Evolutionary conservation across 2,888 invertebrate species (phyloP), one percentile per base, ranked within the genome.

Genomic region (Azorinus chamasolen): DNA sequence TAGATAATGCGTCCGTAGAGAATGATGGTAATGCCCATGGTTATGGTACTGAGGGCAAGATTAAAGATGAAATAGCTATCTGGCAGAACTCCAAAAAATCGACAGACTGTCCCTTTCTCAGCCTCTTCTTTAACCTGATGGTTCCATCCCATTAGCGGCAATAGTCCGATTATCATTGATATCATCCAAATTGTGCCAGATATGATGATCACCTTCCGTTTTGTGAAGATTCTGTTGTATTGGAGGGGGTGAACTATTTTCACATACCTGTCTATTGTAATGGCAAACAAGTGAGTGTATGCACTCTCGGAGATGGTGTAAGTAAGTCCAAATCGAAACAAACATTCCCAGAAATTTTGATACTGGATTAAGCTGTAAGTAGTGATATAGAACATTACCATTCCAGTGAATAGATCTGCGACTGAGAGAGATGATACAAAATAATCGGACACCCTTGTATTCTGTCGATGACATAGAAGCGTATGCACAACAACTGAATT

Each of bases 231-330:
- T 10, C 50, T 66, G 22, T 53, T 61, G 55, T 86, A 84, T 22
- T 75, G 66, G n/a, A 82, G 62, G 14, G 86, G 86, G 20, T 59
- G 59, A 5, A 75, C 74, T 12, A 87, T 83, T 65, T 86, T 86
- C 20, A 87, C 69, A 54, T 78, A 86, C 41, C 86, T 74, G 69
- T 86, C 86, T 8, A 85, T 45, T 0, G 85, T 83, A 39, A 87
- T 69, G 8, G 78, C 66, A 2, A 66, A 25, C 22, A 84, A 63
- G 58, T 84, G 83, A 16, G 63, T 72, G n/a, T 83, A 83, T 0
- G 86, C 83, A 37, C 77, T 78, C 18, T 83, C 43, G 14, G 77
- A 72, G 12, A 81, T 58, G 6, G 64, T 51, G 18, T 83, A 72
- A 3, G 80, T 62, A 10, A 85, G 66, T 43, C 85, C 84, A 39